A percentile compares a stretch with the other conserved stretches of the same genome.
Evolutionary conservation across 2,113 vertebrate genomes (phyloP).

Genomic region (Junco hyemalis): DNA sequence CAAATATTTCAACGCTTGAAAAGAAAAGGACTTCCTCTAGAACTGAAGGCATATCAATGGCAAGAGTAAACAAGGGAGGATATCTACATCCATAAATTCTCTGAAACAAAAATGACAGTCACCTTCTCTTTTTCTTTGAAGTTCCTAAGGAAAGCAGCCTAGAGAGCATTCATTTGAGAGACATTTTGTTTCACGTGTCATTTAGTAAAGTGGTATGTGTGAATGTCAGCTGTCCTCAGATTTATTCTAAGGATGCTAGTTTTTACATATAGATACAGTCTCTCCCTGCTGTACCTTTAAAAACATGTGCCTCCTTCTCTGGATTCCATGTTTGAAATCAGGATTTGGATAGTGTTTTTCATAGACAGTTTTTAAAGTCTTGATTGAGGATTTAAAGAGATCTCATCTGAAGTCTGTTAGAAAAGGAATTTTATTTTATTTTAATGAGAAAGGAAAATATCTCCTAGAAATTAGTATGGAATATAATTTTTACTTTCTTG

Average conservation of each 20-base stretch:
- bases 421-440: neutral
- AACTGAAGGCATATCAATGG: neutral
- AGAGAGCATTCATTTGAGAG: neutral
- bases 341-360: neutral
- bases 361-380: neutral
- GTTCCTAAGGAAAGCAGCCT: constrained; percentile 2
- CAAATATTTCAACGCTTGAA: neutral
- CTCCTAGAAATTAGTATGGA: neutral
- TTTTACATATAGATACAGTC: neutral
- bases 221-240: neutral
- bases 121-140: neutral
- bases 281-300: neutral
- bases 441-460: neutral
- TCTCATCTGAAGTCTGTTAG: neutral
- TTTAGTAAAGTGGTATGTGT: constrained; percentile 8
- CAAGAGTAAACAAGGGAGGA: neutral
- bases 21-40: neutral
- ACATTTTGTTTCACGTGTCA: neutral
- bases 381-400: neutral
- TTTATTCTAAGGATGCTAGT: neutral
- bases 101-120: neutral
- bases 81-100: neutral
- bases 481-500: neutral
- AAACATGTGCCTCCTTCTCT: neutral
- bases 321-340: neutral